Base-by-base conservation (phyloP, 2,888 invertebrate species). In the Bruchidius siliquastri region DNA sequence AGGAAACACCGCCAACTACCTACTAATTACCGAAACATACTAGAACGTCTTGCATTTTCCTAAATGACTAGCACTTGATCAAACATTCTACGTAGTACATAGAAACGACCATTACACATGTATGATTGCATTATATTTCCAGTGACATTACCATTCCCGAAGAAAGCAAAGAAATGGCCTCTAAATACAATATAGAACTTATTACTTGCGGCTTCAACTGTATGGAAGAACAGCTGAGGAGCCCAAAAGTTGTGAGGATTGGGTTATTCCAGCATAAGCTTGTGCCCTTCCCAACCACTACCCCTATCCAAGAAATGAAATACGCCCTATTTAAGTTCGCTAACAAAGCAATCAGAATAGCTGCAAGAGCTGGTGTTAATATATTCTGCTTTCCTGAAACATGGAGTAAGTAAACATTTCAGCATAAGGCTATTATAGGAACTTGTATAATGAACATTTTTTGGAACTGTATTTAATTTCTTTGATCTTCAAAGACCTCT, bases 311-410 rank as follows among this genome's bases (percentile, higher is more conserved):
- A 18, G 90, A 91, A 72, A 96, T 98, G 88, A 90, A 94, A 76
- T 88, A 91, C 77, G 95, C 95, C 0, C 89, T 99, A 77, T 92
- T 93, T 85, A 85, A 90, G 75, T 92, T 96, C 85, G 91, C 98
- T 2, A 87, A 88, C 73, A 88, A 88, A 69, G 92, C 97, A 67
- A 91, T 96, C 32, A 88, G 91, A 73, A 89, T 91, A 0, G 98
- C 99, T 0, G 94, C 92, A 0, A 83, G 87, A 20, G 93, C 92
- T 79, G 92, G 92, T 0, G 97, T 95, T 66, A 96, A 98, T 83
- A 90, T 99, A 70, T 85, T 99, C 71, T 98, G 98, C 84, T 90
- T 98, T 76, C 99, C 99, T 87, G 99, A 99, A 88, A 94, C 97
- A 2, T 99, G 99, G 99, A 91, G 96, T 96, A 87, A 89, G 92